phyloP scores from a whole-genome alignment of 2,888 invertebrate genomes.

The Matsumyia berberina region DNA sequence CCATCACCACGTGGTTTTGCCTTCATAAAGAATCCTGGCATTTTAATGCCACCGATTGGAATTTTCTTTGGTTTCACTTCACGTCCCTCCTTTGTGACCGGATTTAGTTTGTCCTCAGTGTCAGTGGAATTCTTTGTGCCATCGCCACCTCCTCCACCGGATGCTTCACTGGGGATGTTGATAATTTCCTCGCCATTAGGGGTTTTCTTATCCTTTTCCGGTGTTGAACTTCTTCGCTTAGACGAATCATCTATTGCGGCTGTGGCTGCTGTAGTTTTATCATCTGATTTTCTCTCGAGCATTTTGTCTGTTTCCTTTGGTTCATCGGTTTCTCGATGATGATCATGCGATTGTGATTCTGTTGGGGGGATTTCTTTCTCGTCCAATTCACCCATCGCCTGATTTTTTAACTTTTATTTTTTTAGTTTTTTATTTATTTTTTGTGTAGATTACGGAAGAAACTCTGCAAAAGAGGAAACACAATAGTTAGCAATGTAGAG shows the following conservation, averaged over 20 bases:
- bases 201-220: conserved; percentile 80
- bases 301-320: conserved; percentile 84
- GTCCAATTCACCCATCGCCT: conserved; percentile 83
- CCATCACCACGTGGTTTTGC: conserved; percentile 90
- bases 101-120: conserved; percentile 80
- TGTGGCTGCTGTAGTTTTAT: conserved; percentile 60
- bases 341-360: conserved; percentile 79
- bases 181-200: conserved; percentile 82
- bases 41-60: conserved; percentile 94
- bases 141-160: conserved; percentile 62
- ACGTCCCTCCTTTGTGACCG: conserved; percentile 87
- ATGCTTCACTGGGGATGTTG: conserved; percentile 80
- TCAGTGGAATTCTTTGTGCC: conserved; percentile 69
- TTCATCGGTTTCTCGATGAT: conserved; percentile 82
- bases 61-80: conserved; percentile 93
- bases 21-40: conserved; percentile 93
- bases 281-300: conserved; percentile 81
- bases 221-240: conserved; percentile 79
- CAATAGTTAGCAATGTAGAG: conserved; percentile 9
- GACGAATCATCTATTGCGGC: conserved; percentile 67
- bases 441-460: conserved; percentile 32
- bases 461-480: conserved; percentile 33
- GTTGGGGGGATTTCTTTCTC: conserved; percentile 83
- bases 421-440: conserved; percentile 28
- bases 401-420: conserved; percentile 20